Evolutionary conservation across 2,888 invertebrate genomes (phyloP), one percentile per base, ranked within the genome.

Genomic region (Drosophila stalkeri): DNA sequence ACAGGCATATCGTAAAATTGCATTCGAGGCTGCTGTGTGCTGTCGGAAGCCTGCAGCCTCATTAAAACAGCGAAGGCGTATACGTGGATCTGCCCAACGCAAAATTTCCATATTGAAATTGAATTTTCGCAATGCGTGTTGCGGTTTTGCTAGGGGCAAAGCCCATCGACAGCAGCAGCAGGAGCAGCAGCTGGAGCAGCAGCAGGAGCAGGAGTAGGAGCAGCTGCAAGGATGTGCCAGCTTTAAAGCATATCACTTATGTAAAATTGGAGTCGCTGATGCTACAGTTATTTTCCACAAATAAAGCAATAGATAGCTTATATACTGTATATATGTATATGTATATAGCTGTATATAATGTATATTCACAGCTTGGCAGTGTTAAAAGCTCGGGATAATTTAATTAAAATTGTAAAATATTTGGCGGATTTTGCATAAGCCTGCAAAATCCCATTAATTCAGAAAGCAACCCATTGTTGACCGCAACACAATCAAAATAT

Each of bases 401-500:
- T 90, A 91, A 90, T 90, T 90, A 89, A 90, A 90, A 89, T 86
- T 89, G 81, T 89, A 86, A 89, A 90, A 89, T 90, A 85, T 88
- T 86, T 85, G 80, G 77, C 77, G 83, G 91, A 90, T 90, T 91
- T 91, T 81, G 82, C 87, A 90, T 91, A 90, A 91, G 86, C 86
- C 80, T 72, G 80, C 80, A 77, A 88, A 91, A 91, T 91, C 91
- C 91, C 91, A 91, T 91, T 91, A 90, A 91, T 91, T 91, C 91
- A 91, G 89, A 87, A 78, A 81, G 81, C 85, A 82, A 86, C 89
- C 87, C 87, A 86, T 89, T 87, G 82, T 91, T 91, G 91, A 90
- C 90, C 91, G 83, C 91, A 91, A 89, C 88, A 89, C 80, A 90
- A 90, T 90, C 90, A 90, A 90, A 91, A 91, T 90, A 91, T 91